Evolutionary conservation across 2,113 vertebrate species (phyloP).

Genomic region (Myrmecophaga tridactyla): DNA sequence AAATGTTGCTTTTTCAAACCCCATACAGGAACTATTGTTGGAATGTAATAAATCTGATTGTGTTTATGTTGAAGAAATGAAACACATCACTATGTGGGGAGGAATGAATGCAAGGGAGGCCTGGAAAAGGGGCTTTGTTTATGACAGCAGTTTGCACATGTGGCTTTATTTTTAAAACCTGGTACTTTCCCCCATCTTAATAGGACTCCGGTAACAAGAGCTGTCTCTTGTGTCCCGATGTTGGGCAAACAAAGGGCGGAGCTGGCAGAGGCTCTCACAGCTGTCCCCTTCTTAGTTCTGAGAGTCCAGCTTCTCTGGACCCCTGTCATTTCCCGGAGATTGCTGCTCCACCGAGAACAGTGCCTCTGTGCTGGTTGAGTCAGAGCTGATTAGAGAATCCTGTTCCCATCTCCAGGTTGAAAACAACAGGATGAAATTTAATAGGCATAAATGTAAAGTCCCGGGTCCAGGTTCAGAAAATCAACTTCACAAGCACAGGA

Average conservation of each 20-base stretch:
- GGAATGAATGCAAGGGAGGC: not conserved
- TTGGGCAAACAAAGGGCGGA: not conserved
- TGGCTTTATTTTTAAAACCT: conserved; percentile 29
- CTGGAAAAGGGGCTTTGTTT: not conserved
- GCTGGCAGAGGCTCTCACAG: not conserved
- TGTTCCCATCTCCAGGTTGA: not conserved
- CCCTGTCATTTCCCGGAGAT: not conserved
- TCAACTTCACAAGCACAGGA: conserved; percentile 39
- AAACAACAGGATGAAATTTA: conserved; percentile 68
- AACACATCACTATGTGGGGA: not conserved
- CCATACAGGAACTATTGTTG: not conserved
- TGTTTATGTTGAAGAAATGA: conserved; percentile 58
- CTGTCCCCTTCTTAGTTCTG: not conserved
- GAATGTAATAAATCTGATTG: conserved; percentile 52
- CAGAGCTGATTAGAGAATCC: conserved; percentile 39
- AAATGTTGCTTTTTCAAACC: conserved; percentile 7
- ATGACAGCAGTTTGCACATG: not conserved
- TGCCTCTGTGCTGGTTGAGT: not conserved
- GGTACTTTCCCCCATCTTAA: not conserved
- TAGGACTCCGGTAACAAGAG: not conserved
- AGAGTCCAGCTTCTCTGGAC: not conserved
- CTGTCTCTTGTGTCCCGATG: not conserved
- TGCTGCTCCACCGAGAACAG: not conserved
- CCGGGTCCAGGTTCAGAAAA: not conserved
- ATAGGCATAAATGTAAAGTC: conserved; percentile 63